Evolutionary conservation across 2,797 vertebrate genomes (phyloP).

Genomic region (Cossypha caffra): DNA sequence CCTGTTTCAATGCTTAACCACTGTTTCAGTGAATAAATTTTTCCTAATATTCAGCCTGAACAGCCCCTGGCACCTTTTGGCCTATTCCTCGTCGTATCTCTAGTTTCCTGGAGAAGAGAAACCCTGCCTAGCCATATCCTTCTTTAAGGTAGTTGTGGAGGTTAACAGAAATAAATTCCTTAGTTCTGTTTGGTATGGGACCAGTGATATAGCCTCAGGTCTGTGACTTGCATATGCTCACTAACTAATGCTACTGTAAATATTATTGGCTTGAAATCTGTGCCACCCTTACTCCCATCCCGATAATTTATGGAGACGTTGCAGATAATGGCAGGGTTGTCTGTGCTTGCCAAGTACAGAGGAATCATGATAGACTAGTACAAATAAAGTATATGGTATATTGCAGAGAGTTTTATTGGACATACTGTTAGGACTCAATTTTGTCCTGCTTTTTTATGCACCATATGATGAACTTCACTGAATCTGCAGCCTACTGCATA

Average conservation of each 20-base stretch:
- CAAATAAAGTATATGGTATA: background rate
- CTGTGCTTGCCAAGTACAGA: background rate
- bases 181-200: background rate
- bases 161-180: background rate
- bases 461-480: background rate
- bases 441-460: background rate
- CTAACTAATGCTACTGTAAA: background rate
- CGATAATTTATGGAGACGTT: background rate
- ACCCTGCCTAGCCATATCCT: background rate
- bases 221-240: background rate
- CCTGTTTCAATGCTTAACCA: background rate
- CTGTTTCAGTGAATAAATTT: background rate
- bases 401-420: background rate
- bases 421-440: fast-evolving
- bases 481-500: background rate
- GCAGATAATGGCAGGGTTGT: background rate
- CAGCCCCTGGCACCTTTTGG: background rate
- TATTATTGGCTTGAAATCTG: background rate
- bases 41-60: background rate
- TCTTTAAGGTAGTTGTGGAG: background rate
- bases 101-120: background rate
- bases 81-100: fast-evolving
- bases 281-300: background rate
- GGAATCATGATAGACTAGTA: background rate
- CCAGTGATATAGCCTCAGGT: background rate